Conservation (phyloP, 1,140 invertebrate species). For the Drosophila pachea region DNA sequence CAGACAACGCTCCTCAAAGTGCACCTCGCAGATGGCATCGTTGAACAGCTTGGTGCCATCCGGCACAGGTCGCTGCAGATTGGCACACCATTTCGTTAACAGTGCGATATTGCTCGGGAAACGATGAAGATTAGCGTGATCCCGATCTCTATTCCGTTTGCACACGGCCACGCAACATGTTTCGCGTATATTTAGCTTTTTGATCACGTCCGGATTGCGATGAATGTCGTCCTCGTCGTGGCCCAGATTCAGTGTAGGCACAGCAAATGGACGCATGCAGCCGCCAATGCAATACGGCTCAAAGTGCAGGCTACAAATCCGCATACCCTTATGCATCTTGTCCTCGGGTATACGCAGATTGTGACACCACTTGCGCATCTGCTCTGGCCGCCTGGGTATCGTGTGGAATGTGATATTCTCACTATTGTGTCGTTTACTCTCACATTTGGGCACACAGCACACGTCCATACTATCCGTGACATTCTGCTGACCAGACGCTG, state of each 20-base stretch:
- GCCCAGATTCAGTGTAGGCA: constrained; percentile 67
- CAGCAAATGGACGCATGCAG: constrained; percentile 76
- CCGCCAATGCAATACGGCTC: constrained; percentile 75
- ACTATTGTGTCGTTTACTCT: constrained; percentile 69
- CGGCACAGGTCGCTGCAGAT: constrained; percentile 63
- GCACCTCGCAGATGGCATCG: constrained; percentile 73
- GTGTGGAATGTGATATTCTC: constrained; percentile 76
- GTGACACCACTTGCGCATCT: constrained; percentile 75
- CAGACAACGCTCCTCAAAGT: constrained; percentile 72
- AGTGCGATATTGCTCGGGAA: constrained; percentile 67
- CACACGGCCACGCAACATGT: constrained; percentile 73
- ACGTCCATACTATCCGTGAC: constrained; percentile 67
- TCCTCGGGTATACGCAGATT: constrained; percentile 68
- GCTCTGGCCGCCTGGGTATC: constrained; percentile 70
- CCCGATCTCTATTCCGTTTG: constrained; percentile 69
- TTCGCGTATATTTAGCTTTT: constrained; percentile 73
- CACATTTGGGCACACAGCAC: constrained; percentile 71
- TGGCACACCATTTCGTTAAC: constrained; percentile 71
- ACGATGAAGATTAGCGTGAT: constrained; percentile 74
- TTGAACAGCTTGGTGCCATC: constrained; percentile 74
- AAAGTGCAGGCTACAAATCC: constrained; percentile 72
- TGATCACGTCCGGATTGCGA: constrained; percentile 75
- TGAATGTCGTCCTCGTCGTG: constrained; percentile 73
- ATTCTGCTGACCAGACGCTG: constrained; percentile 34
- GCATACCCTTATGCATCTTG: constrained; percentile 73